Evolutionary conservation across 1,140 invertebrate genomes (phyloP), one percentile per base, ranked within the genome.

Genomic region (Eurosta solidaginis): DNA sequence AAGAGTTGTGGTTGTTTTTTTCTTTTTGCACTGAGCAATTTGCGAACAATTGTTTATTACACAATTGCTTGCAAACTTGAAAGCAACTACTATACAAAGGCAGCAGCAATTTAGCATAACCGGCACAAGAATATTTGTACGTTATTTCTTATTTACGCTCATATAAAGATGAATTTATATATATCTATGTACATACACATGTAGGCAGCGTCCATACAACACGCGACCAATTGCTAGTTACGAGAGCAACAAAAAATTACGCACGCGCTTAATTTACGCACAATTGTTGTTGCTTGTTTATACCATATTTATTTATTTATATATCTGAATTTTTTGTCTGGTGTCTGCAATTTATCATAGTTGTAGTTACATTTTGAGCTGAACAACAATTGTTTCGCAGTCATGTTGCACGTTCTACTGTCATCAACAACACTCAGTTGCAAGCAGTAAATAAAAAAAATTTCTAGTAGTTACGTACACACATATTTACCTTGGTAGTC

Each of bases 191-290:
- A 22, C 20, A 1, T 25, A 5, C n/a, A n/a, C n/a, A 25, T 49
- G 4, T 4, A 36, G 2, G 54, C 22, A 22, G 20, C 27, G 6
- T 7, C 25, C 6, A 36, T 33, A 27, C 54, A 20, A 68, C 59
- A 68, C 59, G 59, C 59, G 59, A 40, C 59, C 59, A 68, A 36
- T 22, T 20, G 33, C 10, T 36, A 27, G n/a, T 33, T 29, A 68
- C 0, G 33, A 14, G 1, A 7, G 33, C n/a, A 42, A 40, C n/a
- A n/a, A 68, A 20, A 63, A 68, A 22, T 2, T 68, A 40, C 33
- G 59, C 59, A 68, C 59, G 59, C 59, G 59, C 36, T 68, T 42
- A 68, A 68, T 68, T 68, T 68, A 68, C 59, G 59, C 59, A 42
- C 59, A 68, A 25, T 68, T 68, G 36, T 68, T 68, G 59, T 68